Evolutionary conservation across 2,113 vertebrate genomes (phyloP).

Genomic region (Lipotes vexillifer): DNA sequence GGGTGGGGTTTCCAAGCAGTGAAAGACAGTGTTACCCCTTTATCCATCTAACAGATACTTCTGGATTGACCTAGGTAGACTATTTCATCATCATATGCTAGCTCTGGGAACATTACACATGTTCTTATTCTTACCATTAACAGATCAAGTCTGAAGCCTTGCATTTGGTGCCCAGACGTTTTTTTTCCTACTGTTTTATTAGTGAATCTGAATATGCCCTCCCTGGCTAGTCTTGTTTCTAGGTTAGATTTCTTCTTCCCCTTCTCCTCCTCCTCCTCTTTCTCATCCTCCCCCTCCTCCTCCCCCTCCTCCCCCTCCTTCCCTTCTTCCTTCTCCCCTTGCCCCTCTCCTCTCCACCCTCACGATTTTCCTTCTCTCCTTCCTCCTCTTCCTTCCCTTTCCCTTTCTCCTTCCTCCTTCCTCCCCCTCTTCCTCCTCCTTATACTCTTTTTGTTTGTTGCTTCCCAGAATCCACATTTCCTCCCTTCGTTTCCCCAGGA

Average conservation of each 20-base stretch:
- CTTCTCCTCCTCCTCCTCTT: neutral
- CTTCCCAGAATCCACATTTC: neutral
- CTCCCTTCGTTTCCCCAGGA: neutral
- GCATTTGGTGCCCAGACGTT: neutral
- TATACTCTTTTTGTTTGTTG: neutral
- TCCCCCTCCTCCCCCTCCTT: accelerated
- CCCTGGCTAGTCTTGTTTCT: neutral
- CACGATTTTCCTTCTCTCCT: accelerated
- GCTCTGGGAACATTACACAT: neutral
- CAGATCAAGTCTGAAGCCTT: neutral
- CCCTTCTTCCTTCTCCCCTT: too few relatives aligned
- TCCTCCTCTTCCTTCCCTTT: accelerated
- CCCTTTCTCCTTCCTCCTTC: accelerated
- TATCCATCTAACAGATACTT: neutral
- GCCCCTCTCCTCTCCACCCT: too few relatives aligned
- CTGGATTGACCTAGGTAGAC: neutral
- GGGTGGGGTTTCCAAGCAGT: neutral
- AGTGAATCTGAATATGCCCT: neutral
- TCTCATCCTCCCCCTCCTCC: too few relatives aligned
- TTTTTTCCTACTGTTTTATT: neutral
- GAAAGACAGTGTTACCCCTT: neutral
- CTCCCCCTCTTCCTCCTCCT: too few relatives aligned
- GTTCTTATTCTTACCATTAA: neutral
- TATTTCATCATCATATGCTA: neutral
- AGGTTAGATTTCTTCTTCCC: neutral